These are phyloP conservation scores for Lepus americanus DNA, from an alignment of 2,113 vertebrate genomes.

Conservation along the genomic window DNA sequence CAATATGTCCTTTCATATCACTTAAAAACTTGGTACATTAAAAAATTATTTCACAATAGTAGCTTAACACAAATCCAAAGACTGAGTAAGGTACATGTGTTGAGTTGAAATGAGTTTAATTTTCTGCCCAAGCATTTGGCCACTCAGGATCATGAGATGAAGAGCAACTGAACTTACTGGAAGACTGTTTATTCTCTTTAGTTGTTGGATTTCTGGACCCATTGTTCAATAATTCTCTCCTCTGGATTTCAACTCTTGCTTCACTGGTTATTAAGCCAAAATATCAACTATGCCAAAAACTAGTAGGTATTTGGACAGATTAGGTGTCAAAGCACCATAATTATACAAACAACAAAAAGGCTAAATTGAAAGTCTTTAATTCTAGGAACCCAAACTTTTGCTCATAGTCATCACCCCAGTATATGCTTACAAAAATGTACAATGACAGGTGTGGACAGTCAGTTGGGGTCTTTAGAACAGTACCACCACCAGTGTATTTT, in stretches of 20 bases:
- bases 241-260: constrained; percentile 69
- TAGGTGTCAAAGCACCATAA: constrained; percentile 68
- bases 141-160: constrained; percentile 39
- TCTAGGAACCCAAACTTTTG: background rate
- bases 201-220: constrained; percentile 15
- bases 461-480: constrained; percentile 48
- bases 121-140: constrained; percentile 61
- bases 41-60: constrained; percentile 44
- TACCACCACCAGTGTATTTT: constrained; percentile 18
- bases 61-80: constrained; percentile 52
- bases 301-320: constrained; percentile 69
- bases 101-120: constrained; percentile 47
- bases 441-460: constrained; percentile 52
- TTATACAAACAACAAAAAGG: constrained; percentile 74
- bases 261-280: constrained; percentile 71
- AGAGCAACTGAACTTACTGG: constrained; percentile 48
- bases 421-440: constrained; percentile 29
- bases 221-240: constrained; percentile 58
- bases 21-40: constrained; percentile 62
- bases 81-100: background rate
- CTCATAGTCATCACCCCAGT: constrained; percentile 48
- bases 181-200: constrained; percentile 12
- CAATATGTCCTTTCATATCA: background rate
- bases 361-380: constrained; percentile 53
- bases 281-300: constrained; percentile 67